phyloP scores from a whole-genome alignment of 1,140 invertebrate genomes.

The Neodiprion virginianus region DNA sequence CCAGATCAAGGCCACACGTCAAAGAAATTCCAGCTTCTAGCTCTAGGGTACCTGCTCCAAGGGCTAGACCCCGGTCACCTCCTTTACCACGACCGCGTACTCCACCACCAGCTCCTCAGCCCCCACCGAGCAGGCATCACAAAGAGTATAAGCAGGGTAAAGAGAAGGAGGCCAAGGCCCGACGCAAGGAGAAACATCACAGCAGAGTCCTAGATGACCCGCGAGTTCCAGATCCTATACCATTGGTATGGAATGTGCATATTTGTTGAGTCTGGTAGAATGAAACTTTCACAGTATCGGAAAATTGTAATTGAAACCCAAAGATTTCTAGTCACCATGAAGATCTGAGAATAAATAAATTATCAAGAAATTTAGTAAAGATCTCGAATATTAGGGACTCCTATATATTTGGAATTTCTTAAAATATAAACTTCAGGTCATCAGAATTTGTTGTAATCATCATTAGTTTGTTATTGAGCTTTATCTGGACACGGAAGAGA shows the following conservation, averaged over 20 bases:
- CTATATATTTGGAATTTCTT: no score
- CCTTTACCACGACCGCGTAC: constrained; percentile 56
- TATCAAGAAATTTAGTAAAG: no score
- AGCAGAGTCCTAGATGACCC: constrained; percentile 54
- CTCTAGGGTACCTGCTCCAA: constrained; percentile 43
- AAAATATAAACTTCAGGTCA: no score
- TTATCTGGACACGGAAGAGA: no score
- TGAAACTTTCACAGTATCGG: no score
- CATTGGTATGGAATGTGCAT: constrained; percentile 44
- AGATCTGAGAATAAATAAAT: no score
- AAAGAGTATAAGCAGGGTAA: constrained; percentile 54
- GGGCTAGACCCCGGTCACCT: constrained; percentile 48
- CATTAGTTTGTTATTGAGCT: no score
- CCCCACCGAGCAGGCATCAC: constrained; percentile 47
- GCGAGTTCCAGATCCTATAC: constrained; percentile 53
- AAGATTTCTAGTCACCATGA: no score
- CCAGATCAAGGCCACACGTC: constrained; percentile 38
- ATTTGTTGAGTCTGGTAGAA: no score
- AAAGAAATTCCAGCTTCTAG: constrained; percentile 49
- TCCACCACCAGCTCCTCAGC: constrained; percentile 56
- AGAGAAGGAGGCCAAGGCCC: constrained; percentile 47
- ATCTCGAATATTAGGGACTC: no score
- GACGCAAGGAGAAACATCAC: constrained; percentile 52
- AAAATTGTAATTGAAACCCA: no score
- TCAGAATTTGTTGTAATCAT: no score